Base-by-base conservation (phyloP, 2,797 vertebrate species). In the Rhadinocentrus ornatus region DNA sequence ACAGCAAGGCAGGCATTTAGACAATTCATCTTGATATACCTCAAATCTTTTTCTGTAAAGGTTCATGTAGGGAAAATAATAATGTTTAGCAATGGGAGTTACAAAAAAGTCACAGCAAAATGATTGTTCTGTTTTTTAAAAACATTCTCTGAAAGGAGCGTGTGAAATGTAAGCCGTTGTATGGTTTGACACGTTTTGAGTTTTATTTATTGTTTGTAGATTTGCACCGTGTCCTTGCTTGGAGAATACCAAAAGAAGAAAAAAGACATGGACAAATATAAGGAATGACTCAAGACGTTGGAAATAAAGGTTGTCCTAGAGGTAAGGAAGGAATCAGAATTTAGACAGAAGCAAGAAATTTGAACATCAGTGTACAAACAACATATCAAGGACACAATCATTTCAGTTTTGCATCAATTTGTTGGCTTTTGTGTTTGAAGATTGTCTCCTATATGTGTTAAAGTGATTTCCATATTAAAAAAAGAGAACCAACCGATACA, bases 21-120 rank as follows among this genome's bases (percentile, higher is more conserved):
- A 97, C 96, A 97, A 97, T 96, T 97, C 96, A 97, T 96, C 96
- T 96, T 95, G 96, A 99, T 97, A 99, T 99, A 99, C 98, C 97
- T 99, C 98, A 99, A 96, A 97, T 96, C 96, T 97, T 97, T n/a
- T 97, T 96, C 94, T 96, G 96, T 97, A 97, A 96, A 96, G 95
- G 95, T 96, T 96, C 95, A 80, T 95, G 95, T 97, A 96, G 96
- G 94, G 93, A 92, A 92, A 44, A 92, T 85, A 92, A 92, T 92
- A 92, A 94, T 91, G 92, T 91, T 91, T 90, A 92, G 87, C 90
- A 88, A 91, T 84, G 84, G 87, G 62, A 82, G 91, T 87, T 89
- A 90, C 85, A 87, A 77, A 82, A 76, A 67, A 88, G 86, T 93
- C 83, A 91, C 93, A 73, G 78, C 86, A 82, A 92, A 94, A 95